phyloP scores from a whole-genome alignment of 2,888 invertebrate genomes.

The Thera britannica region DNA sequence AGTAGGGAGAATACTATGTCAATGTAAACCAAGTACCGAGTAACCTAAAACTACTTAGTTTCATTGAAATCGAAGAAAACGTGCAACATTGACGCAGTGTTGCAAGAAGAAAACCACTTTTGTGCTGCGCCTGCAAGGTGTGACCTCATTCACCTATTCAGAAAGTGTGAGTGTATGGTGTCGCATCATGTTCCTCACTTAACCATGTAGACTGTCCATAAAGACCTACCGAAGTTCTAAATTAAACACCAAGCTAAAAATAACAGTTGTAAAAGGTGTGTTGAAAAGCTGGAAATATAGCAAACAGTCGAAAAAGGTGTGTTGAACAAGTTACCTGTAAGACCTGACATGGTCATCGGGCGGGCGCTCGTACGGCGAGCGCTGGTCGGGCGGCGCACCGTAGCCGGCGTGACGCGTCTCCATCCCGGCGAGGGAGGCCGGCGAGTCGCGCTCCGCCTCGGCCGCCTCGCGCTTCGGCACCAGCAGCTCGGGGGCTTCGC shows the following conservation, averaged over 20 bases:
- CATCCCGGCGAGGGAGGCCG: conserved; percentile 82
- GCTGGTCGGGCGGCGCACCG: conserved; percentile 87
- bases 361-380: conserved; percentile 88
- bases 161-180: background rate
- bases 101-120: background rate
- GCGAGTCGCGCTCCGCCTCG: conserved; percentile 88
- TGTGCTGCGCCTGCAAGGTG: background rate
- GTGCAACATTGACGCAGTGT: background rate
- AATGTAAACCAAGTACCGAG: conserved; percentile 2
- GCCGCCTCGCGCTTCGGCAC: conserved; percentile 88
- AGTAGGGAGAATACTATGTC: conserved; percentile 22
- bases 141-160: background rate
- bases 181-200: background rate
- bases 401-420: conserved; percentile 88
- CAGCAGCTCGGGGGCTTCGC: conserved; percentile 83
- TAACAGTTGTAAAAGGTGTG: background rate
- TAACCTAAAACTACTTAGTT: background rate
- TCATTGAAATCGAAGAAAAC: background rate
- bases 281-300: background rate
- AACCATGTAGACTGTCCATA: background rate
- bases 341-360: conserved; percentile 86
- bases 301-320: background rate
- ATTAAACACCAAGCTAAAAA: background rate
- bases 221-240: background rate
- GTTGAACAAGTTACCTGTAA: conserved; percentile 71